phyloP scores from a whole-genome alignment of 2,797 vertebrate genomes.

The Neosalanx taihuensis region DNA sequence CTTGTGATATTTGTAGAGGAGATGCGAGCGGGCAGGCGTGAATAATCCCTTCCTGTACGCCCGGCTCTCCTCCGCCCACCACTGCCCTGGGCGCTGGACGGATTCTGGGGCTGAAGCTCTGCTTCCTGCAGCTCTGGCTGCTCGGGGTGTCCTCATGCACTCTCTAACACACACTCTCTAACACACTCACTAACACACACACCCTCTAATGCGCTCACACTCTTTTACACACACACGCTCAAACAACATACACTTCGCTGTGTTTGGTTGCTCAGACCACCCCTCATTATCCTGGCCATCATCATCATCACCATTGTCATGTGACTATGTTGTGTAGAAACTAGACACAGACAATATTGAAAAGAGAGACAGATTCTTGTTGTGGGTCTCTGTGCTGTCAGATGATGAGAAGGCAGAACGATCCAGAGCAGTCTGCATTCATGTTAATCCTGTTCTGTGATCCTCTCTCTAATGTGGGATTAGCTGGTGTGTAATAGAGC shows the following conservation, averaged over 20 bases:
- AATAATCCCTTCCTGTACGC: constrained; percentile 2
- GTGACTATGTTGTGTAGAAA: background rate
- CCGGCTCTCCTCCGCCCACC: background rate
- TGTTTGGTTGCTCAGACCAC: background rate
- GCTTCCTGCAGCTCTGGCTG: background rate
- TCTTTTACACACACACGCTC: too few species aligned
- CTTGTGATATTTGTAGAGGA: constrained; percentile 7
- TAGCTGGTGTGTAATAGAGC: background rate
- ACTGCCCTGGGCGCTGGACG: background rate
- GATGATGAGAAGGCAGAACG: background rate
- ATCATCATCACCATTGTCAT: too few species aligned
- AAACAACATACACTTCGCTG: background rate
- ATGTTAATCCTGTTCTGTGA: background rate
- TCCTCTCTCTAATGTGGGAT: background rate
- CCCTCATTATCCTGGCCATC: too few species aligned
- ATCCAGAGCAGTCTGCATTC: background rate
- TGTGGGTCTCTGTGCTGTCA: too few species aligned
- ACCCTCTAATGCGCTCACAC: too few species aligned
- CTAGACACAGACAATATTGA: background rate
- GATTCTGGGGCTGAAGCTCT: background rate
- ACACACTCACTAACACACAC: too few species aligned
- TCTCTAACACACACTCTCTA: too few species aligned
- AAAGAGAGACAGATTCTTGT: too few species aligned
- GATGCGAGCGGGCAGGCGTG: constrained; percentile 1
- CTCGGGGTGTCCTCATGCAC: too few species aligned